phyloP scores from a whole-genome alignment of 2,797 vertebrate genomes.

The Acanthopagrus latus region DNA sequence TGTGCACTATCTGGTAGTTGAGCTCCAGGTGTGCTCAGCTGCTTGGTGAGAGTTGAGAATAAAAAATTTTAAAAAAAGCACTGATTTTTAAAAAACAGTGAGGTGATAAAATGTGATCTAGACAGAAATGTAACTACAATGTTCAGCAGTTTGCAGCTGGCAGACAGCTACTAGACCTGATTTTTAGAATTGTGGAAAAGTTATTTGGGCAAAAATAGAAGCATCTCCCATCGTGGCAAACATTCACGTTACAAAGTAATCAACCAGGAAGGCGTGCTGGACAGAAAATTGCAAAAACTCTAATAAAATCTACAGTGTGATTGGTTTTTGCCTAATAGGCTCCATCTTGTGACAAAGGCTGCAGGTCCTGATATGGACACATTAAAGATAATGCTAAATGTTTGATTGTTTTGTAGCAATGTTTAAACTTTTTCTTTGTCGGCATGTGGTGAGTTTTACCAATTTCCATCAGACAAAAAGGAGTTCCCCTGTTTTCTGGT shows the following conservation, averaged over 20 bases:
- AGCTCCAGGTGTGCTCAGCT: constrained; percentile 34
- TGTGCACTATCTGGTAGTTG: not conserved
- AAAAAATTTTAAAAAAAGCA: constrained; percentile 18
- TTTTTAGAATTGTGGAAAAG: constrained; percentile 5
- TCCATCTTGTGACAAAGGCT: no score
- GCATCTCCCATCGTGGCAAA: not conserved
- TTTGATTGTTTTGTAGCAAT: no score
- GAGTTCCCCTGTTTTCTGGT: no score
- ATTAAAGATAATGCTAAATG: no score
- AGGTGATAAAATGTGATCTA: constrained; percentile 30
- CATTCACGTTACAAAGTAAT: constrained; percentile 1
- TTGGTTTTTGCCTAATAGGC: no score
- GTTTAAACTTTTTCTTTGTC: no score
- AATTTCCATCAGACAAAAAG: no score
- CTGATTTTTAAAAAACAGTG: not conserved
- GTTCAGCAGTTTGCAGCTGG: constrained; percentile 31
- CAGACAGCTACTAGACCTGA: not conserved
- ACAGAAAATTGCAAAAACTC: not conserved
- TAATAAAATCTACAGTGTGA: no score
- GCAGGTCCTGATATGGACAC: no score
- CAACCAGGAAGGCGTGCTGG: not conserved
- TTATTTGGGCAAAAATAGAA: not conserved
- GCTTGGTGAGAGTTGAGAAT: not conserved
- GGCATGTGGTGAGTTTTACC: no score
- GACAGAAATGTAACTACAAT: constrained; percentile 23